Conservation (phyloP, 2,888 invertebrate species). For the Pachydiplax longipennis region DNA sequence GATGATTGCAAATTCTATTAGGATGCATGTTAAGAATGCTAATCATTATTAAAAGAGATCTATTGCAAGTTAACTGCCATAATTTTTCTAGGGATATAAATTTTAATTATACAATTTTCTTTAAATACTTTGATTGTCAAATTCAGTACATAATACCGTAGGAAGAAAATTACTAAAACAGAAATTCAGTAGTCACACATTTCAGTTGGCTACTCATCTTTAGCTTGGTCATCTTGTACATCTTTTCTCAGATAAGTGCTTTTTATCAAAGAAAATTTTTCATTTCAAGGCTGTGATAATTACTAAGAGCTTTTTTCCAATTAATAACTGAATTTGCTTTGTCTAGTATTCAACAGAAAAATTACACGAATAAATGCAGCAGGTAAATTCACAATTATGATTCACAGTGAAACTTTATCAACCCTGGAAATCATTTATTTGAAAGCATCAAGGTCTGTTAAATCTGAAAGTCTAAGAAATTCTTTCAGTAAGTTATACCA, state of each 20-base stretch:
- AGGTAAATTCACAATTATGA: neutral
- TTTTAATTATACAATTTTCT: neutral
- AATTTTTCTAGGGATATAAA: conserved; percentile 1
- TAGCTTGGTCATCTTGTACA: conserved; percentile 16
- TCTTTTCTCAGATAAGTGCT: conserved; percentile 12
- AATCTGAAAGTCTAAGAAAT: no score
- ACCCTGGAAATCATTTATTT: conserved; percentile 4
- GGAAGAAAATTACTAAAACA: neutral
- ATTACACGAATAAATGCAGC: neutral
- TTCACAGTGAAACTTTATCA: neutral
- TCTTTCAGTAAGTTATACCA: no score
- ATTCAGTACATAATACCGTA: neutral
- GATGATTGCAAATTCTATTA: neutral
- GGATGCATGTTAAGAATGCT: neutral
- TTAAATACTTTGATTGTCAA: neutral
- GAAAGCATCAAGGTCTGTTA: neutral
- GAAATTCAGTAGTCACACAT: neutral
- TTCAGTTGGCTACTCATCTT: conserved; percentile 15
- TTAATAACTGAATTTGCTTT: neutral
- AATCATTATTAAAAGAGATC: neutral
- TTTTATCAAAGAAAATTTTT: conserved; percentile 11
- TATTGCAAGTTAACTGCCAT: conserved; percentile 29
- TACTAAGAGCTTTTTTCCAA: conserved; percentile 5
- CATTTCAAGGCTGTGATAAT: conserved; percentile 36
- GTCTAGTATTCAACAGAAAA: neutral